These are phyloP conservation scores for Sylvia borin DNA, from an alignment of 2,797 vertebrate genomes.

Conservation along the genomic window DNA sequence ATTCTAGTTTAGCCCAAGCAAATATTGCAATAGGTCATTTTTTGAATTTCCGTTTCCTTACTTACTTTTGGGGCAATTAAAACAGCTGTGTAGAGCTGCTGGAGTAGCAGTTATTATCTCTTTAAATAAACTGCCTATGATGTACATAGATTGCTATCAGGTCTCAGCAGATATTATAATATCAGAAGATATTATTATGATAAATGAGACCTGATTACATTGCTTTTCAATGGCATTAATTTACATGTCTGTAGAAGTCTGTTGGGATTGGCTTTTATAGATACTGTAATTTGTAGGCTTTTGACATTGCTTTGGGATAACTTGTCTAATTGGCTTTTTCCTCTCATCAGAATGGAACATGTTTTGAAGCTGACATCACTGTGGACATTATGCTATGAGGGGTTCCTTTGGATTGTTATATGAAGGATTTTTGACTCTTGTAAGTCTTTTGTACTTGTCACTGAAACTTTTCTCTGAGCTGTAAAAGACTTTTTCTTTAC, in stretches of 20 bases:
- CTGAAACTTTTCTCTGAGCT: constrained; percentile 43
- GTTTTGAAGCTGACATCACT: constrained; percentile 67
- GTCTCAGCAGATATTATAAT: constrained; percentile 75
- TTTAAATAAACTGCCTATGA: constrained; percentile 66
- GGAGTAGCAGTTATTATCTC: constrained; percentile 60
- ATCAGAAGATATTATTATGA: constrained; percentile 74
- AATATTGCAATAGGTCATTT: constrained; percentile 45
- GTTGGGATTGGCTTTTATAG: constrained; percentile 70
- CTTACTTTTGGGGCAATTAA: constrained; percentile 63
- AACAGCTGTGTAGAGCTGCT: constrained; percentile 63
- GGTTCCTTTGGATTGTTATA: constrained; percentile 54
- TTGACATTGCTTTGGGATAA: constrained; percentile 74
- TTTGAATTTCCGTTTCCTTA: constrained; percentile 48
- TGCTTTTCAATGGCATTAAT: constrained; percentile 78
- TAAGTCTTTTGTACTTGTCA: constrained; percentile 58
- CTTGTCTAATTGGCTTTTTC: constrained; percentile 65
- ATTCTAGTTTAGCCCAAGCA: constrained; percentile 31
- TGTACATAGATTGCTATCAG: constrained; percentile 57
- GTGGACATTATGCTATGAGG: constrained; percentile 43
- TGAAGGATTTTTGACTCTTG: constrained; percentile 31
- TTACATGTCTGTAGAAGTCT: constrained; percentile 79
- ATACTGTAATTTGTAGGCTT: constrained; percentile 70
- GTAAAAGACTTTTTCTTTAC: constrained; percentile 1
- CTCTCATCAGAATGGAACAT: constrained; percentile 61
- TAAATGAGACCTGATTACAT: constrained; percentile 79